A percentile compares a stretch with the other conserved stretches of the same genome.
phyloP scores from a whole-genome alignment of 2,113 vertebrate species.

The Leucoraja erinaceus region DNA sequence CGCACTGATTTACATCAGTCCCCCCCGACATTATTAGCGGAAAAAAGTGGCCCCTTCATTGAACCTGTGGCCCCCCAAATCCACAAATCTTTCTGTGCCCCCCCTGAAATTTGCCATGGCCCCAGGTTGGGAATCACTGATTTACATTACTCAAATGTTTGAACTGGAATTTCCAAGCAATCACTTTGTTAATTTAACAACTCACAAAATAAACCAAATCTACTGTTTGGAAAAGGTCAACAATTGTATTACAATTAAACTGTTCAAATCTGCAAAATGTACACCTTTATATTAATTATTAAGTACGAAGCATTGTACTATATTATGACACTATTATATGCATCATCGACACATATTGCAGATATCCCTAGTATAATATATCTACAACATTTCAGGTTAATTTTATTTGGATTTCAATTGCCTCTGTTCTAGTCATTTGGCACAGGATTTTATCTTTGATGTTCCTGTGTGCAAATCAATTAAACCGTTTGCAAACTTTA shows the following conservation, averaged over 20 bases:
- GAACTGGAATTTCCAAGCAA: not conserved
- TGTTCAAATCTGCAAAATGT: too few species aligned
- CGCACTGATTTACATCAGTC: too few species aligned
- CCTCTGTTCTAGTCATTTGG: not conserved
- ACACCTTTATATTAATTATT: not conserved
- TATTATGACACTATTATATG: not conserved
- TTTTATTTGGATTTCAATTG: not conserved
- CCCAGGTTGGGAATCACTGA: too few species aligned
- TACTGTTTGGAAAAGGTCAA: not conserved
- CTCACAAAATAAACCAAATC: not conserved
- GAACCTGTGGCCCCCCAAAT: too few species aligned
- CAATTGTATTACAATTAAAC: not conserved
- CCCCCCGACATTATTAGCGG: too few species aligned
- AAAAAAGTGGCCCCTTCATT: too few species aligned
- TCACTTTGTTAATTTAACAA: not conserved
- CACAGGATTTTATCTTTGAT: not conserved
- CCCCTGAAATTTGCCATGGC: too few species aligned
- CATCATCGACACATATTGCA: not conserved
- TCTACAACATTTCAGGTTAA: not conserved
- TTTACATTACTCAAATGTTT: too few species aligned
- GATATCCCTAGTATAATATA: not conserved
- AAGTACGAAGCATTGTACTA: not conserved
- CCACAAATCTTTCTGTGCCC: too few species aligned
- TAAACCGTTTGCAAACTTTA: not conserved
- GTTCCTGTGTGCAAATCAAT: not conserved